phyloP scores from a whole-genome alignment of 2,113 vertebrate species.

The Puntigrus tetrazona region DNA sequence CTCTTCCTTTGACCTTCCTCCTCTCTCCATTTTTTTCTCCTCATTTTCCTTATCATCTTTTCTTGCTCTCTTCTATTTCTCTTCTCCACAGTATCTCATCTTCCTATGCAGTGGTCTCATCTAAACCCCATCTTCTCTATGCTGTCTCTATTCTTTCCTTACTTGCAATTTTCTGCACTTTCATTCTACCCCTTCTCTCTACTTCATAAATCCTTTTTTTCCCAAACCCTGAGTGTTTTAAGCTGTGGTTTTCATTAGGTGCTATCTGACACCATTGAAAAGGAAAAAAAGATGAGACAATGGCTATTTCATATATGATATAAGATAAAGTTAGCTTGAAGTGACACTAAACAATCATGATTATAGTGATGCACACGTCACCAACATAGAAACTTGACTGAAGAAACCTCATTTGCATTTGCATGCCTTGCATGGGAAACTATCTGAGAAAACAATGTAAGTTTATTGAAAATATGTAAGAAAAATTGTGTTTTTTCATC shows the following conservation, averaged over 20 bases:
- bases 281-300: constrained; percentile 39
- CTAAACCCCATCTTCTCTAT: constrained; percentile 42
- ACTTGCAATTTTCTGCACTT: constrained; percentile 53
- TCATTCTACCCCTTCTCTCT: constrained; percentile 49
- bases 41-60: constrained; percentile 41
- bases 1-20: constrained; percentile 4
- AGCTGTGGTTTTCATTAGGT: constrained; percentile 57
- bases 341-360: constrained; percentile 41
- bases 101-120: constrained; percentile 57
- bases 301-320: constrained; percentile 51
- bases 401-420: constrained; percentile 79
- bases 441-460: constrained; percentile 79
- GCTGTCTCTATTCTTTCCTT: constrained; percentile 54
- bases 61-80: constrained; percentile 55
- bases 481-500: constrained; percentile 77
- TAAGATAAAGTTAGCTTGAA: constrained; percentile 10
- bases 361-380: constrained; percentile 51
- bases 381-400: constrained; percentile 50
- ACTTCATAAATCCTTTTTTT: background rate
- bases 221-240: constrained; percentile 41
- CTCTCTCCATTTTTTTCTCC: constrained; percentile 47
- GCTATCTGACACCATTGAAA: constrained; percentile 50
- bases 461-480: constrained; percentile 73
- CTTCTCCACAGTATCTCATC: constrained; percentile 54
- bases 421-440: constrained; percentile 95